A percentile compares a stretch with the other conserved stretches of the same genome.
phyloP scores from a whole-genome alignment of 2,797 vertebrate genomes.

The Betta splendens region DNA sequence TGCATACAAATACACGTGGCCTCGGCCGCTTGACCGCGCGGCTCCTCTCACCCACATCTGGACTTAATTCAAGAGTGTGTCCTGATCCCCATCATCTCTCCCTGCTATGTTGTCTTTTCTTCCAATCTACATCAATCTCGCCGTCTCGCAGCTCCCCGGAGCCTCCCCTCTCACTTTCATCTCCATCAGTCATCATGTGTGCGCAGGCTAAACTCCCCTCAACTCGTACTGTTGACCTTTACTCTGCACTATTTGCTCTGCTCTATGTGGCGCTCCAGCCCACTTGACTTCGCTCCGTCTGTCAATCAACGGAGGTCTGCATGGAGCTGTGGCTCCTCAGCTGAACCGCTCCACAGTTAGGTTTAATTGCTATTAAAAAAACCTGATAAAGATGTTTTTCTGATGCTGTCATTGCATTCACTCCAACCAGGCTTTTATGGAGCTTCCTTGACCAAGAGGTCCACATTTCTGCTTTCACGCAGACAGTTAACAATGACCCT shows the following conservation, averaged over 20 bases:
- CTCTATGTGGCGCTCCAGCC: slow-evolving; percentile 51
- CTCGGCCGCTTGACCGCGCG: background rate
- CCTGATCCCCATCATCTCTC: slow-evolving; percentile 35
- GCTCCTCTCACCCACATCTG: slow-evolving; percentile 34
- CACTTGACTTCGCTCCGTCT: slow-evolving; percentile 63
- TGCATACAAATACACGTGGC: slow-evolving; percentile 62
- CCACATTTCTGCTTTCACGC: background rate
- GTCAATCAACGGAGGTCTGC: slow-evolving; percentile 58
- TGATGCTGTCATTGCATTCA: no score
- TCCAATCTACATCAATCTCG: slow-evolving; percentile 47
- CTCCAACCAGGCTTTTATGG: no score
- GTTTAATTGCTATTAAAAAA: no score
- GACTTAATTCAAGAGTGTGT: slow-evolving; percentile 38
- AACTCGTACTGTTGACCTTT: slow-evolving; percentile 61
- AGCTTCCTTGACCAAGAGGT: no score
- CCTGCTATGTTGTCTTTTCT: slow-evolving; percentile 46
- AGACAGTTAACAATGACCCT: background rate
- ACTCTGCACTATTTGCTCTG: slow-evolving; percentile 65
- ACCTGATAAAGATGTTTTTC: no score
- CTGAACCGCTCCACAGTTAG: no score
- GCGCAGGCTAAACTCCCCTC: slow-evolving; percentile 54
- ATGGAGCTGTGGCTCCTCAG: background rate
- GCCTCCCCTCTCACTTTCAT: slow-evolving; percentile 60
- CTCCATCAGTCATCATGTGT: slow-evolving; percentile 61
- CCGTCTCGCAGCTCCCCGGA: slow-evolving; percentile 21